These are phyloP conservation scores for Rhagonycha lutea DNA, from an alignment of 2,888 invertebrate species.

Conservation along the genomic window DNA sequence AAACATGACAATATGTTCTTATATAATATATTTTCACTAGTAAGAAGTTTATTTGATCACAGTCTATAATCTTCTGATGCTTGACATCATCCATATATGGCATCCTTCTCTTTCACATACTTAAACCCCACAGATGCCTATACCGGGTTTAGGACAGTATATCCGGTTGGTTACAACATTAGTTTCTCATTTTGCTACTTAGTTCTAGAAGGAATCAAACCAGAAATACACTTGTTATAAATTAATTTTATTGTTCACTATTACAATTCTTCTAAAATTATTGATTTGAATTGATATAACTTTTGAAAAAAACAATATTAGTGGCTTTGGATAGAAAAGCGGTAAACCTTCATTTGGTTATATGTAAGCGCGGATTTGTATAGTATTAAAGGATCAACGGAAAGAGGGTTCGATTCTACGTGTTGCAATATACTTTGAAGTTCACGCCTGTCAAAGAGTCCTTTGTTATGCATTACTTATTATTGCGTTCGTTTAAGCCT, in stretches of 20 bases:
- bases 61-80: too few relatives aligned
- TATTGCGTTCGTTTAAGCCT: slow-evolving; percentile 55
- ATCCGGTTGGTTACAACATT: too few relatives aligned
- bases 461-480: slow-evolving; percentile 56
- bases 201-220: too few relatives aligned
- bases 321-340: slow-evolving; percentile 46
- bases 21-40: too few relatives aligned
- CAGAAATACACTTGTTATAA: neutral
- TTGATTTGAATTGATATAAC: slow-evolving; percentile 37
- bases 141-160: too few relatives aligned
- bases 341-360: slow-evolving; percentile 54
- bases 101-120: too few relatives aligned
- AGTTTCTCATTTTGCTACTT: too few relatives aligned
- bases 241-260: neutral
- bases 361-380: slow-evolving; percentile 52
- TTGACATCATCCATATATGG: too few relatives aligned
- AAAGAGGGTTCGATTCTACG: slow-evolving; percentile 48
- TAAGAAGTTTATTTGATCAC: too few relatives aligned
- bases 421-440: slow-evolving; percentile 54
- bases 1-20: too few relatives aligned
- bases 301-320: slow-evolving; percentile 50
- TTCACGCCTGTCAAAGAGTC: slow-evolving; percentile 53
- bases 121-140: too few relatives aligned
- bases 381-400: slow-evolving; percentile 54
- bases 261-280: neutral